A percentile compares a stretch with the other conserved stretches of the same genome.
Evolutionary conservation across 2,113 vertebrate species (phyloP).

Genomic region (Ascaphus truei): DNA sequence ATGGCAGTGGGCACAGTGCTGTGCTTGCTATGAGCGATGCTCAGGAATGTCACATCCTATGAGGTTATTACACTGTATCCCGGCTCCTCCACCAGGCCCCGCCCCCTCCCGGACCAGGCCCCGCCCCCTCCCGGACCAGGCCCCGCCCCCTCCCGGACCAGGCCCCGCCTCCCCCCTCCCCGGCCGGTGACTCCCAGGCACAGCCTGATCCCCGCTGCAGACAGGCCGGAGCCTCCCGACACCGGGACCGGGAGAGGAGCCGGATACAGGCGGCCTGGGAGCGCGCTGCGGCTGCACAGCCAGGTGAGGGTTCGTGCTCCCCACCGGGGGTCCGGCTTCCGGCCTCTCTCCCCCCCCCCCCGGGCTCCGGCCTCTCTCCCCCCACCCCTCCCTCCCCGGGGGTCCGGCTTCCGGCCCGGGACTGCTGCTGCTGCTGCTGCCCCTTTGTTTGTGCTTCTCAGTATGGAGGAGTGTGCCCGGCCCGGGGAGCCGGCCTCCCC

Average conservation of each 20-base stretch:
- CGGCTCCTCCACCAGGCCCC: neutral
- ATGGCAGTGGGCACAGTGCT: no score
- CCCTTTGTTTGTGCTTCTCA: neutral
- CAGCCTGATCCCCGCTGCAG: neutral
- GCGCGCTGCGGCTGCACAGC: conserved; percentile 6
- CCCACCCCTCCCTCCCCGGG: conserved; percentile 27
- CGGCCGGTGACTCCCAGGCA: conserved; percentile 5
- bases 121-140: neutral
- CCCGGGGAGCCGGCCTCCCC: conserved; percentile 37
- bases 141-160: no score
- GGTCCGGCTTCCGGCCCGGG: conserved; percentile 31
- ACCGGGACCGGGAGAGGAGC: neutral
- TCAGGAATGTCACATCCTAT: fast-evolving
- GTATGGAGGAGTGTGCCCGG: neutral
- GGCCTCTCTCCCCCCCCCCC: conserved; percentile 35
- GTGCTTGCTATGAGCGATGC: no score
- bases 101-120: neutral
- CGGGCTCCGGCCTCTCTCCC: conserved; percentile 8
- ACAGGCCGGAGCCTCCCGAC: neutral
- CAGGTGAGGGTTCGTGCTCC: no score
- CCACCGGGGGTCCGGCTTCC: conserved; percentile 34
- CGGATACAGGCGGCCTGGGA: neutral
- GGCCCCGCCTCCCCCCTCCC: neutral
- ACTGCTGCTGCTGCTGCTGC: neutral
- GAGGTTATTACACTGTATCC: neutral